These are phyloP conservation scores for Oligia fasciuncula DNA, from an alignment of 2,888 invertebrate genomes.

Conservation along the genomic window DNA sequence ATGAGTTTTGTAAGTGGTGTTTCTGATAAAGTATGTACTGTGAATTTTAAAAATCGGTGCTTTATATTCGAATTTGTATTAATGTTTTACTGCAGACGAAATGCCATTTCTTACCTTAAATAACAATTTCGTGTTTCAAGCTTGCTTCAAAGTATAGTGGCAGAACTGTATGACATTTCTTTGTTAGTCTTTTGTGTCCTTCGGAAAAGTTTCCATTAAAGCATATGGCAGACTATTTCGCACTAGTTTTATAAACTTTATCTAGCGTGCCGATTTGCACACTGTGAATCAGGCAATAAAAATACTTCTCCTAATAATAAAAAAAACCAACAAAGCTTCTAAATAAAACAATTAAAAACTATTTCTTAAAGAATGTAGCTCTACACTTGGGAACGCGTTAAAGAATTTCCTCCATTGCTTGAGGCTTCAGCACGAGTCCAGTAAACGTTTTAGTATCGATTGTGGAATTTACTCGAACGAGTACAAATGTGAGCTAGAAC, in stretches of 20 bases:
- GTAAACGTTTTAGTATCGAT: slow-evolving; percentile 55
- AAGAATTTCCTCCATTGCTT: slow-evolving; percentile 46
- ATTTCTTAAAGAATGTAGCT: slow-evolving; percentile 1
- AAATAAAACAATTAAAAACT: slow-evolving; percentile 19
- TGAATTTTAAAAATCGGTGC: neutral
- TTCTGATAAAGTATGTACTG: slow-evolving; percentile 18
- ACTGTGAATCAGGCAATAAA: neutral
- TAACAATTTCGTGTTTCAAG: neutral
- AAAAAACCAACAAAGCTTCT: neutral
- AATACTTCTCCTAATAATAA: neutral
- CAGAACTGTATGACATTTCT: neutral
- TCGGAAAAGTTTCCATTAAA: neutral
- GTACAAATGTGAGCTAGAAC: slow-evolving; percentile 46
- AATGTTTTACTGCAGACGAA: neutral
- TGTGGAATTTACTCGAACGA: slow-evolving; percentile 39
- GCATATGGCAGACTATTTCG: neutral
- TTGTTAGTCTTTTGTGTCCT: neutral
- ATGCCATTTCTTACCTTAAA: neutral
- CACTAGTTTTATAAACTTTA: neutral
- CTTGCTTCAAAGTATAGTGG: neutral
- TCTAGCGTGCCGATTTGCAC: neutral
- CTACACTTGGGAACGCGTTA: slow-evolving; percentile 29
- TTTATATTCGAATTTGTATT: neutral
- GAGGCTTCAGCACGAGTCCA: slow-evolving; percentile 16
- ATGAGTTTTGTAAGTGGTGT: slow-evolving; percentile 19